These are phyloP conservation scores for Rhineura floridana DNA, from an alignment of 2,113 vertebrate genomes.

Conservation along the genomic window DNA sequence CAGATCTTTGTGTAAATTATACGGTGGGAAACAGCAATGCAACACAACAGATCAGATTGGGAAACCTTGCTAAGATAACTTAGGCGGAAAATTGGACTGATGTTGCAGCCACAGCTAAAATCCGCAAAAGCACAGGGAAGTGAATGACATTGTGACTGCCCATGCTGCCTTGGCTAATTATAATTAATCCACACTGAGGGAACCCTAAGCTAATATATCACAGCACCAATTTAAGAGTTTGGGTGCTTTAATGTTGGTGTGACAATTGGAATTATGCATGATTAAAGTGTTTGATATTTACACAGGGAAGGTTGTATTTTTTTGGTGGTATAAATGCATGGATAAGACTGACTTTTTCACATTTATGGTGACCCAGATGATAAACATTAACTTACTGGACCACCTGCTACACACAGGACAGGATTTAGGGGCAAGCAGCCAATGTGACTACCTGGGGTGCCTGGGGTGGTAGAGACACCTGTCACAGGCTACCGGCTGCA, in stretches of 20 bases:
- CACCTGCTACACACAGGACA: conserved; percentile 48
- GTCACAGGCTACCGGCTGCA: not conserved
- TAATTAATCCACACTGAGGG: conserved; percentile 58
- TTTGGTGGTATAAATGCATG: conserved; percentile 62
- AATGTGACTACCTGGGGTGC: not conserved
- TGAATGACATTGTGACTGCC: conserved; percentile 61
- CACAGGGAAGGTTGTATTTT: conserved; percentile 67
- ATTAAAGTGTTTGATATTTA: conserved; percentile 74
- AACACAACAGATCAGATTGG: conserved; percentile 40
- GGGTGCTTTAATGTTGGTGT: conserved; percentile 46
- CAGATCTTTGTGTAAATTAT: conserved; percentile 16
- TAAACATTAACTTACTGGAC: conserved; percentile 67
- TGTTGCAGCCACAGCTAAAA: conserved; percentile 47
- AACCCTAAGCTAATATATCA: conserved; percentile 61
- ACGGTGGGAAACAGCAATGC: conserved; percentile 32
- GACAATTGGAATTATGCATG: conserved; percentile 69
- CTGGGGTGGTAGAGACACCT: not conserved
- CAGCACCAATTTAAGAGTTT: conserved; percentile 62
- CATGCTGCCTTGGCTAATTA: conserved; percentile 58
- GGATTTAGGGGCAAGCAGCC: not conserved
- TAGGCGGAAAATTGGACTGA: conserved; percentile 46
- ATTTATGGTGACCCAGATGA: conserved; percentile 53
- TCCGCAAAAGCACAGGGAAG: conserved; percentile 49
- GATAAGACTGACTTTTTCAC: conserved; percentile 66
- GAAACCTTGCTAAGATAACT: conserved; percentile 46